Base-by-base conservation (phyloP, 2,113 vertebrate species). In the Rhinolophus sinicus region DNA sequence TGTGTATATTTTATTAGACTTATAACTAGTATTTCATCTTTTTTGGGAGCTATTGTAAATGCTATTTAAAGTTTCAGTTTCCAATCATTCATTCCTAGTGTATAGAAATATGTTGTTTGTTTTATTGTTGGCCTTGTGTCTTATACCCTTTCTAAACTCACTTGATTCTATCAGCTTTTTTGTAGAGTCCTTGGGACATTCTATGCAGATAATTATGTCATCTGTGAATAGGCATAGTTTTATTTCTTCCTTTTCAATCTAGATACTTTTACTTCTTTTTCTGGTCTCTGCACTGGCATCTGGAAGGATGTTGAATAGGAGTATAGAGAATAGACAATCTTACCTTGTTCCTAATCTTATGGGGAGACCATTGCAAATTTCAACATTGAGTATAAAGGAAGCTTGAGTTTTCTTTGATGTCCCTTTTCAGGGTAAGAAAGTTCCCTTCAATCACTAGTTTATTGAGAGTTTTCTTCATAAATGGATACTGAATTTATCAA, bases 201-300 rank as follows among this genome's bases (percentile, higher is more conserved):
- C 30, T 90, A 2, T 70, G 13, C 6, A 87, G 30, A 86, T 26
- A 54, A 35, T 50, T 33, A 30, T 33, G 44, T 40, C 60, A 77
- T 26, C 28, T 28, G 19, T 28, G 28, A 60, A 15, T 22, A 69
- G 62, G 10, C 14, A 24, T 12, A 56, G 11, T 65, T 93, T 62
- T 40, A 84, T 78, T 54, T 91, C 22, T 84, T 95, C 22, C 93
- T 80, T 96, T 93, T 52, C 18, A 67, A 19, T 62, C 8, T 54
- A 87, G 13, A 40, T 84, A 50, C 6, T 70, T 72, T 82, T 38
- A 21, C 5, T 40, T 67, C 9, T 94, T 80, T 95, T 78, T 62
- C 54, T 84, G 16, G 18, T 83, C 47, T 75, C 58, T 76, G 67
- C 28, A 84, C 58, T 92, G 52, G n/a, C 30, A 18, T n/a, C 47